Evolutionary conservation across 1,140 invertebrate genomes (phyloP).

Genomic region (Nasonia vitripennis): DNA sequence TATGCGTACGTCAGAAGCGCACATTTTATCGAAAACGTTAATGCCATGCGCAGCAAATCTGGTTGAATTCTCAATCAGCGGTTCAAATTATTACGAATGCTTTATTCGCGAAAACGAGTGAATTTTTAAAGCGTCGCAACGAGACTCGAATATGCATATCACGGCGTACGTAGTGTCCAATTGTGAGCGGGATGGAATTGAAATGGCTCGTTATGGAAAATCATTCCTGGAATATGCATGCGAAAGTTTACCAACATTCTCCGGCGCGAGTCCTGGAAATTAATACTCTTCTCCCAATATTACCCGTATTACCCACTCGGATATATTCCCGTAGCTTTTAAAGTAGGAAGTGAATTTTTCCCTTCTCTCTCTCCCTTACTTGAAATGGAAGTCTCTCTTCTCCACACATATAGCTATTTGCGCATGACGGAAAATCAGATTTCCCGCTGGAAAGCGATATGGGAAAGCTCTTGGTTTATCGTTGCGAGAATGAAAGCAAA

Average conservation of each 20-base stretch:
- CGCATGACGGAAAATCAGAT: slow-evolving; percentile 10
- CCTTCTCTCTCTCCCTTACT: neutral
- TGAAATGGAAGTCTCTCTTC: neutral
- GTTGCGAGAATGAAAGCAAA: neutral
- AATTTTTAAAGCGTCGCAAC: no score
- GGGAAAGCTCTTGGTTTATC: slow-evolving; percentile 22
- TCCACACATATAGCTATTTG: neutral
- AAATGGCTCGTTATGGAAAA: neutral
- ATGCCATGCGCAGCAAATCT: no score
- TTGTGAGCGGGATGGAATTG: neutral
- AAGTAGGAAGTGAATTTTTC: neutral
- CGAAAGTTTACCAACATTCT: no score
- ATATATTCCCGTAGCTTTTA: neutral
- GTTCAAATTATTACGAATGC: no score
- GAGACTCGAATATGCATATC: no score
- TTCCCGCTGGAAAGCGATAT: slow-evolving; percentile 15
- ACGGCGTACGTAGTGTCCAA: no score
- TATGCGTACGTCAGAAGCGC: neutral
- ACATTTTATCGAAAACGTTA: no score
- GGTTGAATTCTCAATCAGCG: no score
- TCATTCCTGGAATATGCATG: neutral
- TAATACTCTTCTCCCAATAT: neutral
- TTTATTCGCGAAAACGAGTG: no score
- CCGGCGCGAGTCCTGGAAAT: neutral
- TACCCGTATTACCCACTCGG: no score